Base-by-base conservation (phyloP, 1,140 invertebrate species). In the Temnothorax nylanderi region DNA sequence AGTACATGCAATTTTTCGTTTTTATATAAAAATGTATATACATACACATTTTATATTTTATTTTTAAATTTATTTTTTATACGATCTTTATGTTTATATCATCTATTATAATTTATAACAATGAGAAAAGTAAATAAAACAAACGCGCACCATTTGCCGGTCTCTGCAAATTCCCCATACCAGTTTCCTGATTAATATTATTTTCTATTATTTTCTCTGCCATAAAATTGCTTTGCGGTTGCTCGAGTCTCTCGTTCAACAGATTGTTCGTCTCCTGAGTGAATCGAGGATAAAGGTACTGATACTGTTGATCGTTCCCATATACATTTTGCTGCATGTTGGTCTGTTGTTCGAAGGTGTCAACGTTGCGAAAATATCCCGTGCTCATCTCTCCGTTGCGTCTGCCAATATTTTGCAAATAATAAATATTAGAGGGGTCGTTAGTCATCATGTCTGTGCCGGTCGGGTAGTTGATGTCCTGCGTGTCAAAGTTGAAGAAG, bases 351-450 rank as follows among this genome's bases (percentile, higher is more conserved):
- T 58, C 60, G 34, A 56, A 72, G 0, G 86, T 54, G n/a, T 86
- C 81, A 10, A 77, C 72, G 16, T 51, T 64, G n/a, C 71, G 82
- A 4, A 86, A 72, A 74, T 90, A 90, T 34, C 71, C 64, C 34
- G 26, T 74, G 7, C 41, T 85, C 13, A 49, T 77, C 16, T 88
- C 88, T 10, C 44, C 64, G 8, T 37, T 84, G 5, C 62, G 76
- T 56, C 82, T 91, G 37, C 72, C 58, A 32, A 88, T 62, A 64
- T 89, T 87, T 87, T 92, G 91, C 32, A 90, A 58, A 65, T 91
- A 92, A 74, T 90, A 88, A 18, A 69, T 56, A 41, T 88, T 84
- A 7, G 26, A 37, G 7, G 88, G 16, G 13, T 88, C 77, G 64
- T 75, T 67, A 3, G 84, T 10, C 18, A 87, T 69, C 4, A 88